Base-by-base conservation (phyloP, 2,113 vertebrate species). In the Cyprinodon brontotheroides region DNA sequence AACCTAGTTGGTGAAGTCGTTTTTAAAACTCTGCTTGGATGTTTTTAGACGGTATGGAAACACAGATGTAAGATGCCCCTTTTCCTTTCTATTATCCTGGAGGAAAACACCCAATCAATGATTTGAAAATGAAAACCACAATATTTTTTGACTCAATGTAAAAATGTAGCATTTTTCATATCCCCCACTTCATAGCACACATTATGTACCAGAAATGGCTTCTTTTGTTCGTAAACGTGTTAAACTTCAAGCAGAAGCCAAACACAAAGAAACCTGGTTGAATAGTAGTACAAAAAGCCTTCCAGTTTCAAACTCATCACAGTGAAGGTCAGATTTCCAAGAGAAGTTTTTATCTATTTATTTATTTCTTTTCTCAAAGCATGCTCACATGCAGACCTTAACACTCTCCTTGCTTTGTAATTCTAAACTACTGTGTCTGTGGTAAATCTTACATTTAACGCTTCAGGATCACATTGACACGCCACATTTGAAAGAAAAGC, bases 231-330 rank as follows among this genome's bases (percentile, higher is more conserved):
- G 78, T 20, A 53, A 38, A 68, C 47, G 17, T 38, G 59, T n/a
- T 60, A 69, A 41, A 65, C 64, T 59, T 22, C 7, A n/a, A 15
- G 47, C 22, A 43, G 38, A 62, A 50, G 43, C 14, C 22, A 37
- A 78, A 38, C 53, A 22, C 61, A 65, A 66, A 72, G 74, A 61
- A 37, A 68, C 48, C 39, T 57, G 65, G 40, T 36, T 40, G n/a
- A 60, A 72, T 74, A 76, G 48, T 62, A 68, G n/a, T 65, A 36
- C 70, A 77, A 41, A 67, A 48, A 59, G 13, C 59, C 6, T 64
- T 38, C 48, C 7, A 71, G 39, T 78, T 74, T 70, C 47, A 73
- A 78, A 74, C 64, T 38, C 74, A 74, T 74, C 57, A 50, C 36
- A 68, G 41, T 50, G 36, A 64, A 68, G 76, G 68, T 67, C 75